Conservation (phyloP, 37 sponge, comb jelly and placozoan genomes). For the Axinella damicornis region DNA sequence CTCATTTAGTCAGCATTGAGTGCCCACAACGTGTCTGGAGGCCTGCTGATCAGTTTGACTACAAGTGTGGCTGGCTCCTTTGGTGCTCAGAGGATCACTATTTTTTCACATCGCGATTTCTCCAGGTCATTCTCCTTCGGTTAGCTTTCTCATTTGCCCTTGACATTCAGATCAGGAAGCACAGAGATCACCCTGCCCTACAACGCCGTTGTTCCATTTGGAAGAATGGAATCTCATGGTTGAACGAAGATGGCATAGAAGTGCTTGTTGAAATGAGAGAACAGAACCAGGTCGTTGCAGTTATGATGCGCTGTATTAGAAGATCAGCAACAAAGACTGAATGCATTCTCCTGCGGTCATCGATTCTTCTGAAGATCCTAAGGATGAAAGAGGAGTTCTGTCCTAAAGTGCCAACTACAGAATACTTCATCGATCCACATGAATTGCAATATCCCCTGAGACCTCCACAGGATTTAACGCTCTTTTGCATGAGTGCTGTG, state of each 20-base stretch:
- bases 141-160: conserved; percentile 26
- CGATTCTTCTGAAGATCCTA: background rate
- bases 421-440: background rate
- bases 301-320: conserved; percentile 23
- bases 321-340: background rate
- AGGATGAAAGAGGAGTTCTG: background rate
- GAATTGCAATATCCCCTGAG: background rate
- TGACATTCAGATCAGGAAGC: background rate
- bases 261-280: conserved; percentile 24
- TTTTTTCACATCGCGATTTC: conserved; percentile 31
- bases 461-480: background rate
- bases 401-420: background rate
- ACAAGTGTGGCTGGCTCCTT: background rate
- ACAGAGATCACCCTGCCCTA: background rate
- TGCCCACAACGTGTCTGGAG: background rate
- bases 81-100: background rate
- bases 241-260: background rate
- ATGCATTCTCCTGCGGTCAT: conserved; percentile 2
- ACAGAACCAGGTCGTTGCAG: background rate
- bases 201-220: conserved; percentile 25
- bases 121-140: conserved; percentile 27
- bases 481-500: background rate
- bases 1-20: conserved; percentile 1
- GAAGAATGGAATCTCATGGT: conserved; percentile 40
- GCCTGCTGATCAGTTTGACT: background rate